Conservation (phyloP, 2,113 vertebrate species). For the Hemichromis elongatus region DNA sequence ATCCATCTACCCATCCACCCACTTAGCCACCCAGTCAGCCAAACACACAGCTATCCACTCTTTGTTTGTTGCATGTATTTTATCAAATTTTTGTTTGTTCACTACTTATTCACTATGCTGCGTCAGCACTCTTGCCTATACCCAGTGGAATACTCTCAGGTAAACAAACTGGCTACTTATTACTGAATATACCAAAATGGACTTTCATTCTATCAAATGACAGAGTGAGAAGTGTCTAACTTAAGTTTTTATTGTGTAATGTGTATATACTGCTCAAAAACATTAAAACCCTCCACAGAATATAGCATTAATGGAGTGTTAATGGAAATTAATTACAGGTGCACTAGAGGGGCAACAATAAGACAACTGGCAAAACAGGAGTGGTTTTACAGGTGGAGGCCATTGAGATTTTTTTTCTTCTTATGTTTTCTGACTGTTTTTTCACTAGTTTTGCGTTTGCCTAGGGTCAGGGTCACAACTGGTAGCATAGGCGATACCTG, state of each 20-base stretch:
- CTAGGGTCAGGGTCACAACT: too few species aligned
- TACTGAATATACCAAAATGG: not conserved
- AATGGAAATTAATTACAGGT: not conserved
- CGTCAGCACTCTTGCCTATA: slow-evolving; percentile 71
- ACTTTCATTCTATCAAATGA: slow-evolving; percentile 5
- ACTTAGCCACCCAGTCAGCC: not conserved
- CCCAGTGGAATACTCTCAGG: slow-evolving; percentile 72
- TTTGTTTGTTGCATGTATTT: slow-evolving; percentile 64
- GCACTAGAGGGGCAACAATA: not conserved
- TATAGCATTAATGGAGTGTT: not conserved
- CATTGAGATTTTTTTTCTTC: not conserved
- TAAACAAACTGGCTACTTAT: slow-evolving; percentile 38
- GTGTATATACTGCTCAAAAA: not conserved
- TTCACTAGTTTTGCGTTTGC: too few species aligned
- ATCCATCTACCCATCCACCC: not conserved
- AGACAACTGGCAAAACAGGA: not conserved
- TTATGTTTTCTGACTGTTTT: too few species aligned
- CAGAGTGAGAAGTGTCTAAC: not conserved
- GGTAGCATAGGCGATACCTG: too few species aligned
- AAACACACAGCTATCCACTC: not conserved
- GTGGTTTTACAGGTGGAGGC: not conserved
- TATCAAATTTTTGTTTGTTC: slow-evolving; percentile 66
- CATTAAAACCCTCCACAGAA: not conserved
- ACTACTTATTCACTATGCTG: slow-evolving; percentile 68
- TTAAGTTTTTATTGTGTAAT: not conserved